phyloP scores from a whole-genome alignment of 2,113 vertebrate species.

The Pygathrix nemaeus region DNA sequence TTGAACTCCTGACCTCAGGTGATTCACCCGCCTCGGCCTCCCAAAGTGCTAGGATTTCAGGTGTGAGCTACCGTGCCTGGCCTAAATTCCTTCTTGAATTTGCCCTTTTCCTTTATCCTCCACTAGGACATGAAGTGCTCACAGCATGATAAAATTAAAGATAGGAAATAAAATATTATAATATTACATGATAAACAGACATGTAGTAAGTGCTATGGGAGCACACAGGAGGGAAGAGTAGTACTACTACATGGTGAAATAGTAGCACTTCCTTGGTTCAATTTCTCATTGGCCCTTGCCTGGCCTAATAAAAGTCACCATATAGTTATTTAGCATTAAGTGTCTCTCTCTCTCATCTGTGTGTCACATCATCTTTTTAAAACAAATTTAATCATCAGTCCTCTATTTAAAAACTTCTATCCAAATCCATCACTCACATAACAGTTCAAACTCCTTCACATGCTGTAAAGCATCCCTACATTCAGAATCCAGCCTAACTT shows the following conservation, averaged over 20 bases:
- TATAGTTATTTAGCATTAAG: not conserved
- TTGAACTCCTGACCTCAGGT: too few species aligned
- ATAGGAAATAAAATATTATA: not conserved
- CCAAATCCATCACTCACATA: not conserved
- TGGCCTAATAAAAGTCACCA: not conserved
- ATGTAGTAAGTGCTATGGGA: not conserved
- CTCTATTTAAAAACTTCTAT: not conserved
- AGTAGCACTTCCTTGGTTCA: not conserved
- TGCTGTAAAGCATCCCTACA: not conserved
- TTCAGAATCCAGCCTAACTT: not conserved
- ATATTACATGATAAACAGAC: not conserved
- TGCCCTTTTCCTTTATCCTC: not conserved
- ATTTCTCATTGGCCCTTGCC: not conserved
- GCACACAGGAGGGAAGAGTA: not conserved
- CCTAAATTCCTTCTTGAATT: slow-evolving; percentile 6
- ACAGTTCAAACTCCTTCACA: not conserved
- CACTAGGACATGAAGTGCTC: not conserved
- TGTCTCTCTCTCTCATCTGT: not conserved
- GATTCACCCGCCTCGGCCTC: too few species aligned
- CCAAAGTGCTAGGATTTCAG: too few species aligned
- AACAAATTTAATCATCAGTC: not conserved
- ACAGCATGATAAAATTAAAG: not conserved
- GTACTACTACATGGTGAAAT: not conserved
- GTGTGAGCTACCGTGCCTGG: too few species aligned
- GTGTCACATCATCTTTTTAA: not conserved